Percentiles rank a stretch among this genome's conserved stretches.
phyloP scores from a whole-genome alignment of 2,888 invertebrate species.

The Argyresthia goedartella region DNA sequence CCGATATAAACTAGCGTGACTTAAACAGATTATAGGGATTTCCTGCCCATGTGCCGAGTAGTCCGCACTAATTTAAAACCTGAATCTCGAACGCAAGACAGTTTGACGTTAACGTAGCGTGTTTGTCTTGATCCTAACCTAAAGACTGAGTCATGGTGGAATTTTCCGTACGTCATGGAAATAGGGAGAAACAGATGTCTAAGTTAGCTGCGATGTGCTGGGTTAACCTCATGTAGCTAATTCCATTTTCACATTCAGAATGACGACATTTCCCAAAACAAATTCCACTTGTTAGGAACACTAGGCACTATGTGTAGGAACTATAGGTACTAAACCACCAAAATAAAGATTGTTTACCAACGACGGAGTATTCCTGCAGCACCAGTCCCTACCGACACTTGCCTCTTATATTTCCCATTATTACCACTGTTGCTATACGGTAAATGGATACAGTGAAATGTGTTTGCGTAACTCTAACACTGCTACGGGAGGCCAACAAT shows the following conservation, averaged over 20 bases:
- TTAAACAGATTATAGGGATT: conserved; percentile 34
- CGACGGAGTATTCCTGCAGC: too few relatives aligned
- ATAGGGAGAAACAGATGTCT: neutral
- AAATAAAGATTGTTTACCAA: too few relatives aligned
- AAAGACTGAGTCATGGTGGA: neutral
- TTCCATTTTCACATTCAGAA: too few relatives aligned
- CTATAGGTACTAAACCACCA: too few relatives aligned
- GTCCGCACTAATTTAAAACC: conserved; percentile 54
- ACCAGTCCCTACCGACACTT: too few relatives aligned
- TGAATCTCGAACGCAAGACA: conserved; percentile 47
- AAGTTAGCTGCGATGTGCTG: too few relatives aligned
- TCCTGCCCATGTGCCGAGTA: conserved; percentile 20
- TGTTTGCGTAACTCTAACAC: neutral
- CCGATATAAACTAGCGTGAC: conserved; percentile 45
- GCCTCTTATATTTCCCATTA: too few relatives aligned
- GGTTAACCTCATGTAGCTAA: too few relatives aligned
- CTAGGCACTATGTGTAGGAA: too few relatives aligned
- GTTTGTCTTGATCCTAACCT: conserved; percentile 29
- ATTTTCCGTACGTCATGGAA: neutral
- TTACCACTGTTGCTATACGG: too few relatives aligned
- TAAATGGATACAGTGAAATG: neutral
- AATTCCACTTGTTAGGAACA: too few relatives aligned
- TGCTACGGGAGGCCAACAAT: neutral
- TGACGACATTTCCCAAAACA: too few relatives aligned
- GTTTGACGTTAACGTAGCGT: conserved; percentile 52